Conservation (phyloP, 2,113 vertebrate genomes). For the Burhinus oedicnemus region DNA sequence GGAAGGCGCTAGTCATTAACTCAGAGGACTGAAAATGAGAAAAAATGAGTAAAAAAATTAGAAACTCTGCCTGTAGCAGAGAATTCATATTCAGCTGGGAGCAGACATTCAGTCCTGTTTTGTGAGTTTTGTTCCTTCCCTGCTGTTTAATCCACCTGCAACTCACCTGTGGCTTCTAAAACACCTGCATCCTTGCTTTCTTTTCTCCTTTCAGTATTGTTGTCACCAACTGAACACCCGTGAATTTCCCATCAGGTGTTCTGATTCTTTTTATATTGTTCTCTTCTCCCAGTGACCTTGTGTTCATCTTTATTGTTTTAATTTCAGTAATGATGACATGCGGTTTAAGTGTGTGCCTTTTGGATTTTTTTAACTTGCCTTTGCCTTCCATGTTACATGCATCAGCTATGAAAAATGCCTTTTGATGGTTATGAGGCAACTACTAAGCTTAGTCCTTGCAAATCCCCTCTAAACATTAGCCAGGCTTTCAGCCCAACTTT, state of each 20-base stretch:
- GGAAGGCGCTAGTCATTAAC: not conserved
- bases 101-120: not conserved
- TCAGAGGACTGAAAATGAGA: not conserved
- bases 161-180: not conserved
- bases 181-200: not conserved
- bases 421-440: not conserved
- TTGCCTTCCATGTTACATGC: not conserved
- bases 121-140: not conserved
- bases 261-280: not conserved
- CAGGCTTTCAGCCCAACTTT: not conserved
- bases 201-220: not conserved
- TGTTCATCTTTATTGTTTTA: not conserved
- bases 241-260: not conserved
- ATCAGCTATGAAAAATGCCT: not conserved
- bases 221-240: not conserved
- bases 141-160: not conserved
- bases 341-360: not conserved
- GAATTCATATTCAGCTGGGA: not conserved
- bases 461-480: not conserved
- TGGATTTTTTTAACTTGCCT: not conserved
- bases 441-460: not conserved
- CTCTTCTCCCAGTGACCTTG: not conserved
- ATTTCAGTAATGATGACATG: not conserved
- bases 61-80: not conserved
- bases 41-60: not conserved